Conservation (phyloP, 2,888 invertebrate species). For the Oligia fasciuncula region DNA sequence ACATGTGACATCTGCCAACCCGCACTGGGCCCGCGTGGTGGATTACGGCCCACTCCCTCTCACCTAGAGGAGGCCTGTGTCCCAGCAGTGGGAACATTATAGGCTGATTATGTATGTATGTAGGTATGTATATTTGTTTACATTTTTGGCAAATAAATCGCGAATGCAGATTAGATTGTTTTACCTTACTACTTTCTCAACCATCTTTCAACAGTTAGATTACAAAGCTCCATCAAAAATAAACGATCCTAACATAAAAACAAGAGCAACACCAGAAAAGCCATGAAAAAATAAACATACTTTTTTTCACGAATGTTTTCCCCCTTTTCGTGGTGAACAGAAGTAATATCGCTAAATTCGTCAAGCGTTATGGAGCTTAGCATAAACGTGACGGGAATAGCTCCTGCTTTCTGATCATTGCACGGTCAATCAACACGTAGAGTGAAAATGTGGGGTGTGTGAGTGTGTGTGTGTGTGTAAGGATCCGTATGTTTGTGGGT, state of each 20-base stretch:
- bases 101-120: too few species aligned
- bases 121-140: too few species aligned
- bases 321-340: constrained; percentile 38
- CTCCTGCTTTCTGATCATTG: constrained; percentile 61
- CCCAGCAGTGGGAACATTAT: too few species aligned
- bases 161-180: not conserved
- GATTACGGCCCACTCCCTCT: too few species aligned
- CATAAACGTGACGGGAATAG: constrained; percentile 66
- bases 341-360: constrained; percentile 64
- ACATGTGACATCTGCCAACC: too few species aligned
- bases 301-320: constrained; percentile 46
- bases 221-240: constrained; percentile 19
- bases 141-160: too few species aligned
- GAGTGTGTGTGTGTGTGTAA: not conserved
- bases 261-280: constrained; percentile 29
- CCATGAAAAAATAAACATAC: constrained; percentile 56
- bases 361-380: constrained; percentile 65
- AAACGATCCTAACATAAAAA: constrained; percentile 40
- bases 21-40: too few species aligned
- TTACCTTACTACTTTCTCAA: not conserved
- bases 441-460: constrained; percentile 29
- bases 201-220: not conserved
- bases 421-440: constrained; percentile 67
- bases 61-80: too few species aligned
- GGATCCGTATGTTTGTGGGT: not conserved